phyloP scores from a whole-genome alignment of 2,113 vertebrate genomes.

The Catharus fuscescens region DNA sequence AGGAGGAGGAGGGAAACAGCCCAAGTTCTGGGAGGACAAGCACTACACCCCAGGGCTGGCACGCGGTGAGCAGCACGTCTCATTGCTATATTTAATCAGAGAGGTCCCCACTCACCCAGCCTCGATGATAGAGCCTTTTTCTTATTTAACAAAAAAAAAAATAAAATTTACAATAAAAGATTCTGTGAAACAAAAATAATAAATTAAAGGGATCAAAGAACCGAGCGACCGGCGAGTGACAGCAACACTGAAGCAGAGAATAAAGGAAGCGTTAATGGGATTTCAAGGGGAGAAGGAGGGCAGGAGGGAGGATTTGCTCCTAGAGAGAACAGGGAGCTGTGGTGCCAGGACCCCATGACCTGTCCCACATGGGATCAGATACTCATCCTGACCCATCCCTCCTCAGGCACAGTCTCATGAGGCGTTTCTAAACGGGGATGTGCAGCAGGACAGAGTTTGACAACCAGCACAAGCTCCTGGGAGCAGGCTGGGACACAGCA shows the following conservation, averaged over 20 bases:
- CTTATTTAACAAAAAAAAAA: not conserved
- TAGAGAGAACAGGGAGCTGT: rapidly evolving
- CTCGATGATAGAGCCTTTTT: not conserved
- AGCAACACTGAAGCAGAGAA: not conserved
- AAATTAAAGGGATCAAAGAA: not conserved
- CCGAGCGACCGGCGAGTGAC: rapidly evolving
- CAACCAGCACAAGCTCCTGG: not conserved
- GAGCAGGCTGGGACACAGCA: not conserved
- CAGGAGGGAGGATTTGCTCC: not conserved
- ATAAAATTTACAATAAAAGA: not conserved
- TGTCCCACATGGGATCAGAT: not conserved
- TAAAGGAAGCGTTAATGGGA: constrained; percentile 7
- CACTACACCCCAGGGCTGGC: not conserved
- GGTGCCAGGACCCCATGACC: not conserved
- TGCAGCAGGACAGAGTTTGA: rapidly evolving
- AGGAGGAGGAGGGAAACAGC: not conserved
- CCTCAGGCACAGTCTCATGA: not conserved
- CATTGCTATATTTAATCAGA: not conserved
- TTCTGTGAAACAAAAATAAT: not conserved
- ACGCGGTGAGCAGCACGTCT: not conserved
- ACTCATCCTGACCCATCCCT: not conserved
- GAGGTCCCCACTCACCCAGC: not conserved
- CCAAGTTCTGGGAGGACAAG: not conserved
- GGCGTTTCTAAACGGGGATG: rapidly evolving
- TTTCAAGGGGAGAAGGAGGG: constrained; percentile 20